Evolutionary conservation across 2,113 vertebrate genomes (phyloP), one percentile per base, ranked within the genome.

Genomic region (Melanostigma gelatinosum): DNA sequence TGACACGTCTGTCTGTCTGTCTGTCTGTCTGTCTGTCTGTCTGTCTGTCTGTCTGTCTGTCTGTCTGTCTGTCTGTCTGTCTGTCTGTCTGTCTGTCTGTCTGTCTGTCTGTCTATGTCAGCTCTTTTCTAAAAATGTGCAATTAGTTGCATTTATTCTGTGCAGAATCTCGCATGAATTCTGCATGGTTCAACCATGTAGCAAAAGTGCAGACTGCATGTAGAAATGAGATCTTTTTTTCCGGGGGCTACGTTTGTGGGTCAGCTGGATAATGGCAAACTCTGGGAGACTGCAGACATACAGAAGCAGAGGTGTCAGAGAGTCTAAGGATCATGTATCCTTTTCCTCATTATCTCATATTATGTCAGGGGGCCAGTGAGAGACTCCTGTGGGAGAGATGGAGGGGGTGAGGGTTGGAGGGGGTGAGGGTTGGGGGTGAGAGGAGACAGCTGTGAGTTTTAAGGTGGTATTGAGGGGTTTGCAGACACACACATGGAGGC

Each of bases 291-390:
- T 71, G 80, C 69, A 72, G 61, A 74, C 72, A 84, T 72, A 80
- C 62, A 77, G 81, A 88, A 71, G 62, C 75, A 82, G 77, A 75
- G 60, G 81, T 90, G 85, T 91, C 87, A 82, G 72, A 75, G 72
- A 69, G 75, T 75, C 79, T 88, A 13, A 77, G 77, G 73, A 79
- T 91, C 88, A 85, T 64, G 72, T 85, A 78, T 85, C 75, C 61
- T 75, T 55, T 46, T 44, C 84, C 84, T 91, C 88, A 85, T 89
- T 90, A 92, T 79, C 85, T 89, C 89, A 78, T 68, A 86, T 90
- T 83, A 92, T 85, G 86, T 91, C 86, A 88, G 62, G 44, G 54
- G 80, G 82, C 67, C 76, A 77, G 80, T 69, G 69, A 83, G 77
- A 72, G 75, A 36, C 20, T 46, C 36, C 55, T 44, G 57, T 11